phyloP scores from a whole-genome alignment of 1,140 invertebrate genomes.

The Vollenhovia emeryi region DNA sequence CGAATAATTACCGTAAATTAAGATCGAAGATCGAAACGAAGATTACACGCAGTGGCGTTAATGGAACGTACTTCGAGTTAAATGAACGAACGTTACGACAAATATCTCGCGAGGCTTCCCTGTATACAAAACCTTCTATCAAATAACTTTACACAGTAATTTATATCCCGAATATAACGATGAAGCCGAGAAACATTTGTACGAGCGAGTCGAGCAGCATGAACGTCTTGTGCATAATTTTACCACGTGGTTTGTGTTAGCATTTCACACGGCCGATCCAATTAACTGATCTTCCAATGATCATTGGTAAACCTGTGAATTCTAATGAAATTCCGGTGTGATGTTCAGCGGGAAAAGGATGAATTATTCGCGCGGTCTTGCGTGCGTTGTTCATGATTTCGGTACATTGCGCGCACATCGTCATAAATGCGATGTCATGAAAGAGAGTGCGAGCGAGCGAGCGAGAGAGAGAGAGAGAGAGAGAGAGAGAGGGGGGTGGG shows the following conservation, averaged over 20 bases:
- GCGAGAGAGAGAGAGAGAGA: background rate
- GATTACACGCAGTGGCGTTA: conserved; percentile 4
- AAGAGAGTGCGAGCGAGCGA: conserved; percentile 24
- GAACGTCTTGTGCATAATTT: background rate
- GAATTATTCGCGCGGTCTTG: conserved; percentile 55
- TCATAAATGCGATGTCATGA: conserved; percentile 67
- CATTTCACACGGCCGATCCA: background rate
- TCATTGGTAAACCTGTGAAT: background rate
- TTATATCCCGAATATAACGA: background rate
- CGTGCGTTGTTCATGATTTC: conserved; percentile 28
- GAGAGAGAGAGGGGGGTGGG: background rate
- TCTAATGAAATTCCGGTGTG: conserved; percentile 29
- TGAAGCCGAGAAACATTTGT: background rate
- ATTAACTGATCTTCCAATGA: background rate
- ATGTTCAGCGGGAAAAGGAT: conserved; percentile 34
- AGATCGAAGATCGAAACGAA: conserved; percentile 1
- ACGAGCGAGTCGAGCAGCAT: background rate
- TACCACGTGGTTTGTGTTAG: background rate
- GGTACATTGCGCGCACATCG: conserved; percentile 48
- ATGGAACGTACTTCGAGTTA: background rate
- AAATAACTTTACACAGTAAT: background rate
- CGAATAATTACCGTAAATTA: conserved; percentile 37
- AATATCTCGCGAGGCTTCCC: background rate
- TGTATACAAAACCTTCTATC: background rate
- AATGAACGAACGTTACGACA: background rate